phyloP scores from a whole-genome alignment of 2,888 invertebrate genomes.

The Spicauda simplicius region DNA sequence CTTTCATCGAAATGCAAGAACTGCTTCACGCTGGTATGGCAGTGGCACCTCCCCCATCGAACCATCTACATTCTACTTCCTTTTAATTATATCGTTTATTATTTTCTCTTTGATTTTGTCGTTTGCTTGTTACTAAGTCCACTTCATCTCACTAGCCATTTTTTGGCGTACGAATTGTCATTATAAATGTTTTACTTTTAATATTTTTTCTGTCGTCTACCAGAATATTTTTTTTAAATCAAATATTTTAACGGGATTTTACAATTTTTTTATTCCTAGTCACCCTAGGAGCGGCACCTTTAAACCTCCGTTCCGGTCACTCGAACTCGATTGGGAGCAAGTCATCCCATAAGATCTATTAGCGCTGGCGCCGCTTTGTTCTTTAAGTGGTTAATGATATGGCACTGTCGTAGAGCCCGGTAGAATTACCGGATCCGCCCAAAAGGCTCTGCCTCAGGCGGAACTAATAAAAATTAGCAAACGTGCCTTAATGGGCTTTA shows the following conservation, averaged over 20 bases:
- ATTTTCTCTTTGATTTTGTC: too few relatives aligned
- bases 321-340: conserved; percentile 18
- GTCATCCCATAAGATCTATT: conserved; percentile 17
- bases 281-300: conserved; percentile 24
- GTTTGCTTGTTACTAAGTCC: too few relatives aligned
- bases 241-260: not conserved
- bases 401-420: not conserved
- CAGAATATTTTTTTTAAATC: too few relatives aligned
- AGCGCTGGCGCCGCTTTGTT: conserved; percentile 19
- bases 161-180: too few relatives aligned
- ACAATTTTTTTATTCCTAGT: not conserved
- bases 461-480: not conserved
- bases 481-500: not conserved
- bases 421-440: not conserved
- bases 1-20: too few relatives aligned
- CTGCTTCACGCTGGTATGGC: too few relatives aligned
- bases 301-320: conserved; percentile 23
- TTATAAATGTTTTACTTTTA: too few relatives aligned
- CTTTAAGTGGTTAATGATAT: conserved; percentile 30
- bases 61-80: too few relatives aligned
- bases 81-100: too few relatives aligned
- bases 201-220: too few relatives aligned
- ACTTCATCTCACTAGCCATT: too few relatives aligned
- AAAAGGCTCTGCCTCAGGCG: not conserved
- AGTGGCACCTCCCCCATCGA: too few relatives aligned